Base-by-base conservation (phyloP, 1,140 invertebrate genomes). In the Rhizoglyphus robini region DNA sequence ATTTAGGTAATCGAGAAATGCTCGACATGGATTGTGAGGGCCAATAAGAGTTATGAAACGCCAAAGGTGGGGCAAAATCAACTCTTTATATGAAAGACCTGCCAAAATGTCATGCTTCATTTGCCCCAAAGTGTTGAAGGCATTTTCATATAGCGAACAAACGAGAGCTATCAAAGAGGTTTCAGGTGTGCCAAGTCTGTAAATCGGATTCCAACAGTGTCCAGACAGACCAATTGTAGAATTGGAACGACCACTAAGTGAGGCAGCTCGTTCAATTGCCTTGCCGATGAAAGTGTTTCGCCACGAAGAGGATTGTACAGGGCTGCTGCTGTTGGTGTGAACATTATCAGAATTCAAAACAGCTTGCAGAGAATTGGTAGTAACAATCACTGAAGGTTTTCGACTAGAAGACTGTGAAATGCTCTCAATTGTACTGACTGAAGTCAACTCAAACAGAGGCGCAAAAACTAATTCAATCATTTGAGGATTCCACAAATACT, bases 11-110 rank as follows among this genome's bases (percentile, higher is more conserved):
- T 96, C 90, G 15, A 96, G 74, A 78, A 94, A 95, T 4, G 84
- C 84, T 77, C 92, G 92, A 49, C 96, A 75, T 1, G 91, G 90
- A 78, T 88, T 91, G 68, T 85, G 84, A 32, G 88, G 87, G 41
- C 92, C 90, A 68, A 96, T 73, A 20, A 86, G 88, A 60, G 84
- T 84, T 0, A 99, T 77, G 76, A 96, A 91, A 70, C 86, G 80
- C 94, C 95, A 99, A 67, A 98, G 78, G 70, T 89, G 85, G 67
- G 88, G 86, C 4, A 98, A 77, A 68, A 97, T 84, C 70, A 86
- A 83, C 72, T 93, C 90, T 76, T 93, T 88, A 75, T 92, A 96
- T 75, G 92, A 96, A 13, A 97, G 79, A 87, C 91, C 94, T 71
- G 92, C 94, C 13, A 98, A 79, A 74, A 99, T 96, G 75, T 97